Evolutionary conservation across 2,797 vertebrate species (phyloP).

Genomic region (Monodelphis domestica): DNA sequence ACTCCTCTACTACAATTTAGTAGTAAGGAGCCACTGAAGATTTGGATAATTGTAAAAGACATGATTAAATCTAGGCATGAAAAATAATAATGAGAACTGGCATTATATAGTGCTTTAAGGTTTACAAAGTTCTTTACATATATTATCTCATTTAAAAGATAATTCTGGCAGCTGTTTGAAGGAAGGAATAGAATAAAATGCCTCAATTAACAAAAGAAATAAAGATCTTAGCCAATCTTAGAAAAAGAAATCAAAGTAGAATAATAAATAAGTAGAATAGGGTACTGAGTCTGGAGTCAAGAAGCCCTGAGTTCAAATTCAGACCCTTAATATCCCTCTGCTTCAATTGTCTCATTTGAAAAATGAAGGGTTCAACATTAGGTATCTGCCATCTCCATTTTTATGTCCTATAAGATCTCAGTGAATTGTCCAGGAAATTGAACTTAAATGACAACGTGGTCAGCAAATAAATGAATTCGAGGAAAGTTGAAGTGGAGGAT

Average conservation of each 20-base stretch:
- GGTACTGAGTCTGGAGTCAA: neutral
- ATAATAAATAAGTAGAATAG: neutral
- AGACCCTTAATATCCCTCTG: neutral
- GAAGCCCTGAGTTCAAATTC: neutral
- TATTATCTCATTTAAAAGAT: neutral
- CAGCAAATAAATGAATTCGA: constrained; percentile 18
- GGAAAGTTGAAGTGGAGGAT: constrained; percentile 24
- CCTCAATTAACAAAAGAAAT: neutral
- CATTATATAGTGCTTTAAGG: neutral
- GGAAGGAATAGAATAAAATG: neutral
- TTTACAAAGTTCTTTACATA: neutral
- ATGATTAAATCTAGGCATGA: neutral
- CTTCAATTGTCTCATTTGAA: neutral
- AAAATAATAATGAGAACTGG: neutral
- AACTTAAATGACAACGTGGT: neutral
- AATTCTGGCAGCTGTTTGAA: neutral
- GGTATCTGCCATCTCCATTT: neutral
- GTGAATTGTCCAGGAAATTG: neutral
- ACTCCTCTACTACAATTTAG: too few relatives aligned
- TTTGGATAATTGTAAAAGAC: neutral
- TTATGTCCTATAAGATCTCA: neutral
- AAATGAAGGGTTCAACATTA: neutral
- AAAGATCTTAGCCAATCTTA: neutral
- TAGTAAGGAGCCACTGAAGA: neutral
- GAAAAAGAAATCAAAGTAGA: neutral